Conservation (phyloP, 2,113 vertebrate species). For the Lagopus muta region DNA sequence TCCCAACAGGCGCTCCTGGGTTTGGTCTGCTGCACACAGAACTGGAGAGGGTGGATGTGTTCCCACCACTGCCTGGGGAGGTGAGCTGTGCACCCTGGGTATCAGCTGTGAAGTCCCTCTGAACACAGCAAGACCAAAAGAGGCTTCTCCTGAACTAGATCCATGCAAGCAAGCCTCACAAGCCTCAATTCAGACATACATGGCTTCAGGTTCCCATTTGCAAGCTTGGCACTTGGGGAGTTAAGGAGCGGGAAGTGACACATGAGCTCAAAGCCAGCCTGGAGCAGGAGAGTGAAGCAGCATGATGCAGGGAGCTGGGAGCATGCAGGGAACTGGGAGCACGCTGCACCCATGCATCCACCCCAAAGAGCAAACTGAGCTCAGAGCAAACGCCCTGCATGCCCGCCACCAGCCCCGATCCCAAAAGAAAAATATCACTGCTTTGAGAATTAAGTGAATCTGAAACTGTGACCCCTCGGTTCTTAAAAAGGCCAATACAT, state of each 20-base stretch:
- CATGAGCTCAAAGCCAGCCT: background rate
- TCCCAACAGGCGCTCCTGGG: accelerated
- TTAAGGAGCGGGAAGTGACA: background rate
- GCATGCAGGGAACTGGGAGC: background rate
- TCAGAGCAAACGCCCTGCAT: background rate
- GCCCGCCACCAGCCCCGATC: background rate
- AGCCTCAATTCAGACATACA: background rate
- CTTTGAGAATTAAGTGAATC: slow-evolving; percentile 62
- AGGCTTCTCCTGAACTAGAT: background rate
- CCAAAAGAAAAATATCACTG: slow-evolving; percentile 38
- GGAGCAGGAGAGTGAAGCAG: background rate
- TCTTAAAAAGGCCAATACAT: slow-evolving; percentile 74
- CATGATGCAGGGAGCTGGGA: too few relatives aligned
- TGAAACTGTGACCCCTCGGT: slow-evolving; percentile 68
- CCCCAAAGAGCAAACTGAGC: background rate
- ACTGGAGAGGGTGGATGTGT: background rate
- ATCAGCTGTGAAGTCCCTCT: background rate
- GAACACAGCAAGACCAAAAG: background rate
- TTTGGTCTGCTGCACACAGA: background rate
- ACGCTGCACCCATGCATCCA: background rate
- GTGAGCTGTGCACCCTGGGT: background rate
- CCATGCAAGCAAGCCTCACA: background rate
- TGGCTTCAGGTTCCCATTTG: background rate
- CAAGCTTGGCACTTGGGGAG: background rate
- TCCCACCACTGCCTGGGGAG: background rate